Evolutionary conservation across 35 echinoderm and acorn worm genomes (phyloP).

Genomic region (Anneissia japonica): DNA sequence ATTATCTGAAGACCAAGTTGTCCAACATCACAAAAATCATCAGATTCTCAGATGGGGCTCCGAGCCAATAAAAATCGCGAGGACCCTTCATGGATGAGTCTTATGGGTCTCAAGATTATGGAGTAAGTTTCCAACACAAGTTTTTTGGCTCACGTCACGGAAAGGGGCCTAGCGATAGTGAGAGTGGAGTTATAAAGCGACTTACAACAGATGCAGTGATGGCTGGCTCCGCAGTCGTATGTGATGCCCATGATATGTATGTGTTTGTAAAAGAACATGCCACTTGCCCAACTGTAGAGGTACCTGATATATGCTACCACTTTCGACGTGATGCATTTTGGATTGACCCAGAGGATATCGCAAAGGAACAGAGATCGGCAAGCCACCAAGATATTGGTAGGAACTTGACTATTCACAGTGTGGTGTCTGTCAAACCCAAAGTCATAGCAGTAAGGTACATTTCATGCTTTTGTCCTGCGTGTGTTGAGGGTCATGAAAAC

Average conservation of each 20-base stretch:
- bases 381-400: slow-evolving; percentile 32
- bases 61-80: slow-evolving; percentile 31
- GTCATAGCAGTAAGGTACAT: slow-evolving; percentile 2
- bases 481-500: background rate
- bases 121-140: slow-evolving; percentile 26
- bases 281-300: slow-evolving; percentile 5
- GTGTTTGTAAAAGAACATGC: slow-evolving; percentile 5
- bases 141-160: slow-evolving; percentile 50
- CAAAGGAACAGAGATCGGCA: background rate
- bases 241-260: slow-evolving; percentile 34
- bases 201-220: slow-evolving; percentile 45
- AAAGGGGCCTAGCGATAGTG: slow-evolving; percentile 50
- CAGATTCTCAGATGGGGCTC: slow-evolving; percentile 42
- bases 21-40: background rate
- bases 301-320: slow-evolving; percentile 8
- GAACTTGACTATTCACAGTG: slow-evolving; percentile 25
- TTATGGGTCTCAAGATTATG: slow-evolving; percentile 16
- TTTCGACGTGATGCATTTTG: slow-evolving; percentile 18
- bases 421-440: slow-evolving; percentile 15
- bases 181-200: slow-evolving; percentile 47
- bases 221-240: slow-evolving; percentile 12
- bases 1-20: slow-evolving; percentile 6
- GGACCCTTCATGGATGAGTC: slow-evolving; percentile 38
- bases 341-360: slow-evolving; percentile 18
- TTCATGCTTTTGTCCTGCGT: slow-evolving; percentile 12